Base-by-base conservation (phyloP, 2,888 invertebrate species). In the Agrypnus murinus region DNA sequence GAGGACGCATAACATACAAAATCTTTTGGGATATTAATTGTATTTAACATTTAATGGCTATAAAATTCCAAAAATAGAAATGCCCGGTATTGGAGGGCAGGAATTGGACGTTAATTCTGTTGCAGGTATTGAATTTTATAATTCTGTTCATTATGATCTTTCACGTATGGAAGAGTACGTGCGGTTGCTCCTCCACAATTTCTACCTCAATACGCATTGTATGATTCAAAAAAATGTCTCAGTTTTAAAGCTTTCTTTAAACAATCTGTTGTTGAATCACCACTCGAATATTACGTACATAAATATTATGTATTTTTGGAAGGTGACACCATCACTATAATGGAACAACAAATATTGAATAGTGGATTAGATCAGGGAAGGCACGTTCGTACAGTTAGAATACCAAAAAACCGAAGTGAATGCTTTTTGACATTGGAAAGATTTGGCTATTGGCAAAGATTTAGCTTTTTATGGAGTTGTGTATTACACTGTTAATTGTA, bases 221-320 rank as follows among this genome's bases (percentile, higher is more conserved):
- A 91, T 80, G 92, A 92, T 79, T 91, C n/a, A n/a, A n/a, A 92
- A 80, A 91, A 94, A 81, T 92, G 93, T 78, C 88, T 97, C 31
- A 91, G 91, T 71, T 96, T 95, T 84, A 90, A 90, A 72, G 95
- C 92, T 0, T 96, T 92, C 85, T 95, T 95, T 86, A 94, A 93
- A 79, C 93, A 95, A 82, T 89, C 92, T 0, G 92, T 95, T 0
- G 89, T 89, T 57, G 94, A 95, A 79, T 94, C 92, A 8, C 91
- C 92, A 0, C 85, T 89, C 46, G 93, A 93, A 80, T 88, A 88
- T 79, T 94, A 89, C 82, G 87, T 95, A 91, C 57, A 95, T 96
- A 43, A 93, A 95, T 80, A 90, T 97, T 65, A 88, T 93, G 45
- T 97, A 96, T 84, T 94, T 93, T 87, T 96, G 65, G 95, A 95